Base-by-base conservation (phyloP, 2,113 vertebrate genomes). In the Pelusios castaneus region DNA sequence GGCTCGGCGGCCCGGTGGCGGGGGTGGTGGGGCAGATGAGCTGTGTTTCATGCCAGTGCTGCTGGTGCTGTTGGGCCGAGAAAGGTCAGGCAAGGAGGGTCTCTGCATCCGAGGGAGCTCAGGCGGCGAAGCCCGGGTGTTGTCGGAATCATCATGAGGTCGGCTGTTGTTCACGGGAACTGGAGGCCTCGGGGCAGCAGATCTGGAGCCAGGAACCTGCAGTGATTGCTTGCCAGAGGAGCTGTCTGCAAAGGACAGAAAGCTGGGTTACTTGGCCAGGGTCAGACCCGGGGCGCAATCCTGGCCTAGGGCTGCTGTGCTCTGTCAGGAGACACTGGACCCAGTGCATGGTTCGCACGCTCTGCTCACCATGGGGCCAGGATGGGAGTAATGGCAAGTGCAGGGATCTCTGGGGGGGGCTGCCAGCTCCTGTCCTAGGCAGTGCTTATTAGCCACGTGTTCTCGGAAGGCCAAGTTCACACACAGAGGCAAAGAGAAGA, bases 71-170 rank as follows among this genome's bases (percentile, higher is more conserved):
- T 92, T 94, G 78, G 98, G 98, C 78, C 98, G 98, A 52, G 99
- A 98, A 73, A 99, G 98, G 96, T 99, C 99, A 0, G 99, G 99
- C 89, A 99, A 97, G 0, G 99, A 99, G 31, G 99, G 99, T 52
- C 99, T 98, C 85, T 99, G 98, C 12, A 96, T 98, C 92, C 98
- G 98, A 11, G 98, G 98, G 51, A 98, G 98, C 56, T 99, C 99
- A 0, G 98, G 97, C 0, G 99, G 98, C 2, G 99, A 98, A 1
- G 97, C 97, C 45, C 98, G 98, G 88, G 73, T 97, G 96, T 95
- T 97, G 21, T 99, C 99, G 0, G 97, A 47, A 14, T 99, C 98
- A 43, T 99, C 99, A 60, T 99, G 98, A 93, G 97, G 98, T 75
- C 98, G 98, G 76, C 95, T 96, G 67, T 84, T 78, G 81, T 92